phyloP scores from a whole-genome alignment of 92 coral and sea anemone genomes.

The Porites cylindrica region DNA sequence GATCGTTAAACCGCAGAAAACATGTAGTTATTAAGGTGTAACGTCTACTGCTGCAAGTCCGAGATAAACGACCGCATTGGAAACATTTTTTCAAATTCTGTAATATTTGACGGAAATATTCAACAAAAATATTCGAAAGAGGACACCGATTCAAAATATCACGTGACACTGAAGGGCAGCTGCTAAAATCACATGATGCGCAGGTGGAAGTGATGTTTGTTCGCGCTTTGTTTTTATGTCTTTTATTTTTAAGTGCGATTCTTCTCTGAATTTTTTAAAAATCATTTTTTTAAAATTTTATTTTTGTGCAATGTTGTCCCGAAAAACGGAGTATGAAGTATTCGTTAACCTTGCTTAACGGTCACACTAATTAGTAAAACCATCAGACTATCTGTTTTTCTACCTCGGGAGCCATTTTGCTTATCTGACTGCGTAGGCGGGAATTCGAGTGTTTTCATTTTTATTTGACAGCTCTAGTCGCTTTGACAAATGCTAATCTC shows the following conservation, averaged over 20 bases:
- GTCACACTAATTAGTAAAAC: slow-evolving; percentile 10
- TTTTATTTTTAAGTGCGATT: neutral
- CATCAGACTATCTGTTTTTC: slow-evolving; percentile 8
- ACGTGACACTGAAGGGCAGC: slow-evolving; percentile 32
- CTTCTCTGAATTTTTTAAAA: neutral
- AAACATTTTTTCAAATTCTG: no score
- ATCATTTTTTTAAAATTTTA: neutral
- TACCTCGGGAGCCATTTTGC: slow-evolving; percentile 40
- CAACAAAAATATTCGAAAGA: neutral
- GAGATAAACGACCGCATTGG: no score
- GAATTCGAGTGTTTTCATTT: slow-evolving; percentile 31
- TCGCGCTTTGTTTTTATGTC: slow-evolving; percentile 14
- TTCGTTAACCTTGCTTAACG: neutral
- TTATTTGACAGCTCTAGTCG: slow-evolving; percentile 37
- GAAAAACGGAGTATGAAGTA: neutral
- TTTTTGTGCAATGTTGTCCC: neutral
- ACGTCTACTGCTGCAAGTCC: no score
- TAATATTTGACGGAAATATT: no score
- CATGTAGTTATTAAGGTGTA: no score
- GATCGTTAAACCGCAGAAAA: no score
- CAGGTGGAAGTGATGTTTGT: slow-evolving; percentile 28
- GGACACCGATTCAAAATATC: slow-evolving; percentile 27
- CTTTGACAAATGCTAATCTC: slow-evolving; percentile 30
- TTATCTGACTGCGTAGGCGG: slow-evolving; percentile 39
- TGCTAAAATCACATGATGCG: slow-evolving; percentile 30